Base-by-base conservation (phyloP, 2,113 vertebrate species). In the Amphiprion percula region DNA sequence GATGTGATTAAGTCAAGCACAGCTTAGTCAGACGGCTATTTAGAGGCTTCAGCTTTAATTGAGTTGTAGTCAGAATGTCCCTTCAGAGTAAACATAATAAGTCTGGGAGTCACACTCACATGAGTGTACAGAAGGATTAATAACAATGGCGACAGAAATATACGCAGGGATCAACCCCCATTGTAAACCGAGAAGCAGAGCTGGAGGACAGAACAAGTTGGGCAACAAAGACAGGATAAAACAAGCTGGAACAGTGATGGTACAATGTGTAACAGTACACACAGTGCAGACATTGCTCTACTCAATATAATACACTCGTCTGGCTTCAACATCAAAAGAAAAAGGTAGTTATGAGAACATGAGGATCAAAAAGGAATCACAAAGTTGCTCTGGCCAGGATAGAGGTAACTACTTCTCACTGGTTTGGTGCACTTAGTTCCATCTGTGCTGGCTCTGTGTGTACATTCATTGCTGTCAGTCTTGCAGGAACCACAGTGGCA, bases 401-500 rank as follows among this genome's bases (percentile, higher is more conserved):
- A 90, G 0, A 86, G 71, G 74, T 90, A 85, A 21, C 91, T 46
- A 14, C 66, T 86, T 59, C 55, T 83, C n/a, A 94, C 77, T 1
- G 96, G 96, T 85, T 97, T 97, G 46, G 94, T 95, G 67, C 98
- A 99, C 5, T 90, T 93, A 55, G 94, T 92, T n/a, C 80, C 44
- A 24, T 69, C 59, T 9, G 79, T 75, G 21, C 89, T 54, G 68
- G 88, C 87, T 73, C 97, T 96, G 0, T 96, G 95, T 23, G 95
- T 79, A 23, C 98, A 99, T 74, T 99, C 97, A n/a, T 94, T 93
- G 2, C 94, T 96, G 80, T 96, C 96, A 0, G 97, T 97, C 67
- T 96, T 94, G 87, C 98, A 99, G 87, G 94, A 95, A 23, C 95
- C 94, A 71, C 98, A 99, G 85, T 95, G 95, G 93, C 98, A 99